Evolutionary conservation across 2,113 vertebrate species (phyloP).

Genomic region (Carassius auratus): DNA sequence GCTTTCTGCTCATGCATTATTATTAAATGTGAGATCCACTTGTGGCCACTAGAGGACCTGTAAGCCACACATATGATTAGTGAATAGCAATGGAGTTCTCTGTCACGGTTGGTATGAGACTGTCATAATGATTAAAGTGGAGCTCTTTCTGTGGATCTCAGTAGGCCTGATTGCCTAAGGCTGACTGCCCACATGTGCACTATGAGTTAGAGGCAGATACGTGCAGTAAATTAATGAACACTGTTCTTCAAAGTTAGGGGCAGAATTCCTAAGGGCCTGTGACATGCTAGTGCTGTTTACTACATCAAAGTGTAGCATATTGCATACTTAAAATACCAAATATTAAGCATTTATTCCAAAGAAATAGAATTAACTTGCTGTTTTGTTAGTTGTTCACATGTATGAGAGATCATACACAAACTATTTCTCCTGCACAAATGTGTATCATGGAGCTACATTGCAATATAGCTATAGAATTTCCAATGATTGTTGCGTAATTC

Average conservation of each 20-base stretch:
- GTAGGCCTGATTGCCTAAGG: conserved; percentile 9
- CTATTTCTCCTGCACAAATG: neutral
- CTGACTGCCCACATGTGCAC: neutral
- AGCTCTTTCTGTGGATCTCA: conserved; percentile 15
- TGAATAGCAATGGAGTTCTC: conserved; percentile 18
- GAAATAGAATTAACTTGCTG: neutral
- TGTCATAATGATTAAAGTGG: conserved; percentile 23
- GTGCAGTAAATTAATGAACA: neutral
- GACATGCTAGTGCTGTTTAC: neutral
- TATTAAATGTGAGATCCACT: conserved; percentile 1
- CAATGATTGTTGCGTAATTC: neutral
- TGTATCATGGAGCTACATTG: neutral
- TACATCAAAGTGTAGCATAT: neutral
- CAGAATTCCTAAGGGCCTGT: neutral
- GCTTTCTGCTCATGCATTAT: neutral
- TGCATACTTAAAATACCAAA: neutral
- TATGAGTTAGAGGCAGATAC: neutral
- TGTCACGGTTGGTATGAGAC: neutral
- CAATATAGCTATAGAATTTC: neutral
- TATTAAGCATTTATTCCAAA: neutral
- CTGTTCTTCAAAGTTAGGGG: neutral
- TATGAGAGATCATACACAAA: conserved; percentile 5
- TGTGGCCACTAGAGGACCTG: conserved; percentile 12
- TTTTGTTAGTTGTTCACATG: neutral
- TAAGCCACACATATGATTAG: neutral